phyloP scores from a whole-genome alignment of 1,140 invertebrate species.

The Leptonema lineaticorne region DNA sequence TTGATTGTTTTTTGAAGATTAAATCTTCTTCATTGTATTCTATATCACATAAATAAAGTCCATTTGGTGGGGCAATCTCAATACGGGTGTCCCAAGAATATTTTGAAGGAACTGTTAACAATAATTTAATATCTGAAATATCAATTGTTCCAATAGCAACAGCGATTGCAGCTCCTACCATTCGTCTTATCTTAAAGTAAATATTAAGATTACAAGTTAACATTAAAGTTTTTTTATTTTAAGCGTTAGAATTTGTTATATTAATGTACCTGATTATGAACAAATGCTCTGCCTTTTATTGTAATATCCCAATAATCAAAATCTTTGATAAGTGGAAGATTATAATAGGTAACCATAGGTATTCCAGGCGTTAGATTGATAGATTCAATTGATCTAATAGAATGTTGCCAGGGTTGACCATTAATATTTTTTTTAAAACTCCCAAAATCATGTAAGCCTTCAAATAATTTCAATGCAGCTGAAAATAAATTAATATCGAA shows the following conservation, averaged over 20 bases:
- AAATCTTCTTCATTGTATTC: constrained; percentile 64
- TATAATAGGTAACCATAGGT: constrained; percentile 50
- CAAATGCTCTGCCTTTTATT: constrained; percentile 63
- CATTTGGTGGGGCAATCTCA: constrained; percentile 58
- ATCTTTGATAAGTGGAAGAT: constrained; percentile 45
- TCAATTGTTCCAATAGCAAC: constrained; percentile 61
- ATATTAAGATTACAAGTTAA: constrained; percentile 33
- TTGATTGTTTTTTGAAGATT: constrained; percentile 39
- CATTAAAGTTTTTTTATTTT: too few relatives aligned
- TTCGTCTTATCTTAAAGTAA: constrained; percentile 66
- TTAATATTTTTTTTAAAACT: constrained; percentile 59
- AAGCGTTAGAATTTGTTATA: too few relatives aligned
- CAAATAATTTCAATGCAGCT: constrained; percentile 58
- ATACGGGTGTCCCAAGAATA: constrained; percentile 62
- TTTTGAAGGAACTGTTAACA: constrained; percentile 73
- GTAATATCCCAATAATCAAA: constrained; percentile 66
- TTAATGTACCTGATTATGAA: constrained; percentile 68
- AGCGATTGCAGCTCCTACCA: constrained; percentile 64
- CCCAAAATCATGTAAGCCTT: constrained; percentile 68
- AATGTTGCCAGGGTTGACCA: constrained; percentile 51
- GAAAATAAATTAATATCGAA: constrained; percentile 63
- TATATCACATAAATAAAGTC: constrained; percentile 69
- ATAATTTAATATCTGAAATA: constrained; percentile 62
- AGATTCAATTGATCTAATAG: constrained; percentile 53
- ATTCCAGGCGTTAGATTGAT: constrained; percentile 54